Evolutionary conservation across 2,113 vertebrate genomes (phyloP).

Genomic region (Oxyruncus cristatus): DNA sequence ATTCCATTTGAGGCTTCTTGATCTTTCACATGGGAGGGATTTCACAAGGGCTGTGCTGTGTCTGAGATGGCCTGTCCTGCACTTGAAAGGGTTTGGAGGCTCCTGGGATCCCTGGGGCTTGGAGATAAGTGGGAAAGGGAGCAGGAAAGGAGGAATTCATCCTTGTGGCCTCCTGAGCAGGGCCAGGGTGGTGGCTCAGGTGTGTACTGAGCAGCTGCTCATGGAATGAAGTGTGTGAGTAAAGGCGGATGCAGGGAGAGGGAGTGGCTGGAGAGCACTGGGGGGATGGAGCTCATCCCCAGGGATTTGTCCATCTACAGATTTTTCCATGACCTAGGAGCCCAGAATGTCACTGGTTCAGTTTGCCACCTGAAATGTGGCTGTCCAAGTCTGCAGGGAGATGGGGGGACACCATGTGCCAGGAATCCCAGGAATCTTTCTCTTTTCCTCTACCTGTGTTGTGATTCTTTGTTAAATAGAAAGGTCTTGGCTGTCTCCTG

Average conservation of each 20-base stretch:
- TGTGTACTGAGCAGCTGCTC: neutral
- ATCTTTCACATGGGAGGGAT: neutral
- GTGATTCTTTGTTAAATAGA: neutral
- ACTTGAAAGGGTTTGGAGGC: neutral
- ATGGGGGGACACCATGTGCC: rapidly evolving
- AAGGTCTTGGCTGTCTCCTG: neutral
- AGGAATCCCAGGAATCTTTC: neutral
- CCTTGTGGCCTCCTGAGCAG: neutral
- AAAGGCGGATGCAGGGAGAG: neutral
- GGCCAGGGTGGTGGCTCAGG: neutral
- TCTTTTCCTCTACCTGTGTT: neutral
- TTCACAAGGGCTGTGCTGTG: neutral
- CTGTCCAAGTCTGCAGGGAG: neutral
- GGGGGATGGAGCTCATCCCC: neutral
- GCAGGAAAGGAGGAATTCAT: neutral
- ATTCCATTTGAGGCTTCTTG: neutral
- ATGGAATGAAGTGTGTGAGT: neutral
- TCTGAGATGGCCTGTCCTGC: neutral
- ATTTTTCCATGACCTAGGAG: neutral
- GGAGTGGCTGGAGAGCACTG: rapidly evolving
- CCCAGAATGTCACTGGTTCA: rapidly evolving
- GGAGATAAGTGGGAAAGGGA: neutral
- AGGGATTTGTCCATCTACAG: neutral
- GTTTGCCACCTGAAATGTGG: rapidly evolving
- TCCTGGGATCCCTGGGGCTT: neutral